Percentiles rank a stretch among this genome's conserved stretches.
phyloP scores from a whole-genome alignment of 1,140 invertebrate genomes.

The Drosophila eugracilis region DNA sequence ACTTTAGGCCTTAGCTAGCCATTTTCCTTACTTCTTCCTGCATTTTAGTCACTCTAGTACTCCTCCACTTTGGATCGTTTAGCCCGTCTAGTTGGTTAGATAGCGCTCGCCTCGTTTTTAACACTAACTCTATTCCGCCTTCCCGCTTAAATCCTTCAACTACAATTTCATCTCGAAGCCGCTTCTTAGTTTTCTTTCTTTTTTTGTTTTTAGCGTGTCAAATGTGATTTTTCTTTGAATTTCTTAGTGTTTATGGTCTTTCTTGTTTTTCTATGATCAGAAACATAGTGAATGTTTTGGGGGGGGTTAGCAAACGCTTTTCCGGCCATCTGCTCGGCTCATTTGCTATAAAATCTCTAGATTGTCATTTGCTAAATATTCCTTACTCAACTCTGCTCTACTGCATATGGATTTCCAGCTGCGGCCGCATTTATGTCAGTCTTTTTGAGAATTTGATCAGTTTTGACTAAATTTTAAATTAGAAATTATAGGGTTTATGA shows the following conservation, averaged over 20 bases:
- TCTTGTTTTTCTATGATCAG: background rate
- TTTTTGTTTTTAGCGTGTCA: background rate
- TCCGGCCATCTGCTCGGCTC: slow-evolving; percentile 22
- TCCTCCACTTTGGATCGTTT: slow-evolving; percentile 6
- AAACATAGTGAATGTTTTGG: slow-evolving; percentile 11
- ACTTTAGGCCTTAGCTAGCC: slow-evolving; percentile 20
- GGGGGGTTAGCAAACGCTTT: slow-evolving; percentile 50
- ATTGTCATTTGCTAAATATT: slow-evolving; percentile 77
- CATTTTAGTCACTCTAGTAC: slow-evolving; percentile 20
- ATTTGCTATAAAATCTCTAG: slow-evolving; percentile 56
- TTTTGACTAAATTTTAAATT: too few relatives aligned
- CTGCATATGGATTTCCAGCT: slow-evolving; percentile 14
- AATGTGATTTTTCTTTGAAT: background rate
- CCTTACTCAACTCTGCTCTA: slow-evolving; percentile 31
- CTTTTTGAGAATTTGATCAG: background rate
- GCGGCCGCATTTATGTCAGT: background rate
- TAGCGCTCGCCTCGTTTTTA: slow-evolving; percentile 6
- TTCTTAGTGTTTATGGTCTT: background rate
- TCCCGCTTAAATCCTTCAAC: slow-evolving; percentile 44
- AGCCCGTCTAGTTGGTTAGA: slow-evolving; percentile 14
- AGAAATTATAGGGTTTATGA: background rate
- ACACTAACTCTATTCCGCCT: slow-evolving; percentile 5
- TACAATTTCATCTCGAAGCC: slow-evolving; percentile 66
- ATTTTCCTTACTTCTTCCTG: slow-evolving; percentile 13
- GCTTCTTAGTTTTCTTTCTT: background rate